Conservation (phyloP, 2,797 vertebrate species). For the Liasis olivaceus region DNA sequence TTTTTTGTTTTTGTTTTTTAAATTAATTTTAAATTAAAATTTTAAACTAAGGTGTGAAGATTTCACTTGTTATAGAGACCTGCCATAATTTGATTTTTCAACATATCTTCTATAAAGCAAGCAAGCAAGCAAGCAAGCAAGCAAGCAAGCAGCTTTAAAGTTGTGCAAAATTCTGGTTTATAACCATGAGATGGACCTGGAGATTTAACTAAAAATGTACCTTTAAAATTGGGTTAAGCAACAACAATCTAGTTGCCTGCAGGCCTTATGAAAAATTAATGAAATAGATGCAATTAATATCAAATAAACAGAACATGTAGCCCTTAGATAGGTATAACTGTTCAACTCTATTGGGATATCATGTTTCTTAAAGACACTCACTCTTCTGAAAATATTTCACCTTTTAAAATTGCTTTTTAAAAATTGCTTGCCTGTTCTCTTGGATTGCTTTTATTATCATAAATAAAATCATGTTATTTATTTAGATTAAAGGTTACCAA, state of each 20-base stretch:
- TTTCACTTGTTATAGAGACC: constrained; percentile 59
- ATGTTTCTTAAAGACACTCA: constrained; percentile 9
- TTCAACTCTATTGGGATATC: constrained; percentile 28
- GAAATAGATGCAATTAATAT: constrained; percentile 63
- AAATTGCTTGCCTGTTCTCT: not conserved
- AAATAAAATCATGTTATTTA: not conserved
- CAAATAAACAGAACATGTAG: constrained; percentile 56
- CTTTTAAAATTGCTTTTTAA: not conserved
- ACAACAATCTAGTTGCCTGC: constrained; percentile 32
- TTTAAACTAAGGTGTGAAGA: constrained; percentile 43
- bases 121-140: constrained; percentile 68
- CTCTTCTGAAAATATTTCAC: constrained; percentile 36
- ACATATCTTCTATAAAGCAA: constrained; percentile 81
- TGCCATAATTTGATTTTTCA: constrained; percentile 77
- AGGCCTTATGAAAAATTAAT: constrained; percentile 57
- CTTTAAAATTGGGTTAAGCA: constrained; percentile 47
- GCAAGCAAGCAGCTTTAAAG: constrained; percentile 69
- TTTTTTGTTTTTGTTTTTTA: constrained; percentile 21
- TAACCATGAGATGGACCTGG: constrained; percentile 46
- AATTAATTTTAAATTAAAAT: not conserved
- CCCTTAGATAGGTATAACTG: constrained; percentile 54
- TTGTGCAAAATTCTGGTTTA: constrained; percentile 71
- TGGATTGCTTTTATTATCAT: not conserved
- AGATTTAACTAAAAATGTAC: constrained; percentile 46
- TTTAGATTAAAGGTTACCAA: not conserved